Evolutionary conservation across 2,113 vertebrate genomes (phyloP).

Genomic region (Tenebrosternarchus preto): DNA sequence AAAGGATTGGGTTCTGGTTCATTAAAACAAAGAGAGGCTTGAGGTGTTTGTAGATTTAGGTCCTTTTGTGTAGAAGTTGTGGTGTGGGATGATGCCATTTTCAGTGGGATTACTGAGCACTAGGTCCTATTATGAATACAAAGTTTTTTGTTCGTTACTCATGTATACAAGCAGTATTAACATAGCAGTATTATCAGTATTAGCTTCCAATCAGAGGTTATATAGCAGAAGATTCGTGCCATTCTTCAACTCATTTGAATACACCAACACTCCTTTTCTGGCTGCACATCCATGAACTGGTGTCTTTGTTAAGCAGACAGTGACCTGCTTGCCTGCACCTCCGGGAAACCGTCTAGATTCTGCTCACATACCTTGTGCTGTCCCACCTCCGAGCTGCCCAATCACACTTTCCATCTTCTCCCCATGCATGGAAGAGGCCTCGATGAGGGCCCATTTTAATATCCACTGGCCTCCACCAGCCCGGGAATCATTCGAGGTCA

Average conservation of each 20-base stretch:
- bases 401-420: slow-evolving; percentile 58
- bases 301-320: slow-evolving; percentile 43
- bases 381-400: slow-evolving; percentile 56
- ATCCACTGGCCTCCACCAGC: slow-evolving; percentile 36
- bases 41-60: background rate
- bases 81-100: background rate
- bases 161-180: background rate
- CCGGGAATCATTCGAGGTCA: slow-evolving; percentile 54
- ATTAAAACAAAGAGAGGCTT: background rate
- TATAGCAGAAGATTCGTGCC: background rate
- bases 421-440: slow-evolving; percentile 32
- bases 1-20: background rate
- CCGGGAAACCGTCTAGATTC: slow-evolving; percentile 60
- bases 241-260: background rate
- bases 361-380: slow-evolving; percentile 59
- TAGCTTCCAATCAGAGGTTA: background rate
- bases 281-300: slow-evolving; percentile 18
- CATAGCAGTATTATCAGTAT: background rate
- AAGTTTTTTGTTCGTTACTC: background rate
- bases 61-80: background rate
- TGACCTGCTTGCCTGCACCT: slow-evolving; percentile 37
- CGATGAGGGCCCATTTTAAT: slow-evolving; percentile 46
- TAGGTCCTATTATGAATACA: background rate
- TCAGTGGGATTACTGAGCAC: background rate
- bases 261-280: background rate